Evolutionary conservation across 1,140 invertebrate genomes (phyloP).

Genomic region (Triops longicaudatus): DNA sequence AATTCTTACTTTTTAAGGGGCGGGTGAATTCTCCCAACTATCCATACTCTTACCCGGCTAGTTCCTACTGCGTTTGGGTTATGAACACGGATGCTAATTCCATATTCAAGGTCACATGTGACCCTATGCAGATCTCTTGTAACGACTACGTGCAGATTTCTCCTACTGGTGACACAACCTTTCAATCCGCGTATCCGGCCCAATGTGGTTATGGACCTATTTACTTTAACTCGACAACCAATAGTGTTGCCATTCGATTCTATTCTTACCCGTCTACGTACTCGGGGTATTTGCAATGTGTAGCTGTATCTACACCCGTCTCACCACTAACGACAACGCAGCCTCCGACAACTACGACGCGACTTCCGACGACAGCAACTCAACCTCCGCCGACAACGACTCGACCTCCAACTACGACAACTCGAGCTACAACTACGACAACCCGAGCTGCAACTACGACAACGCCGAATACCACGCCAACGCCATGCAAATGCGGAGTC

Average conservation of each 20-base stretch:
- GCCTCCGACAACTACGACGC: neutral
- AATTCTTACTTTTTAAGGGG: slow-evolving; percentile 20
- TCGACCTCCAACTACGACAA: neutral
- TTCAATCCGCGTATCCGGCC: slow-evolving; percentile 38
- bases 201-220: slow-evolving; percentile 47
- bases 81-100: slow-evolving; percentile 41
- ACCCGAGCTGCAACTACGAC: neutral
- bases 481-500: slow-evolving; percentile 24
- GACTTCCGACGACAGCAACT: neutral
- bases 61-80: slow-evolving; percentile 44
- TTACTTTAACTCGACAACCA: slow-evolving; percentile 39
- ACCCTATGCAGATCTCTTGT: slow-evolving; percentile 44
- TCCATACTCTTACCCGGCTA: slow-evolving; percentile 39
- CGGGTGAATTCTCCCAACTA: slow-evolving; percentile 40
- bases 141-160: slow-evolving; percentile 44
- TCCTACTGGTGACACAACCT: slow-evolving; percentile 40
- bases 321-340: slow-evolving; percentile 17
- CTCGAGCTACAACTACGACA: neutral
- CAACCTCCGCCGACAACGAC: neutral
- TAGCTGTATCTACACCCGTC: slow-evolving; percentile 36
- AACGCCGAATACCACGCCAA: neutral
- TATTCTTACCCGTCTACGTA: slow-evolving; percentile 35
- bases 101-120: slow-evolving; percentile 41
- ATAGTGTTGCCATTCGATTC: slow-evolving; percentile 42
- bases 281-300: slow-evolving; percentile 46